Base-by-base conservation (phyloP, 2,113 vertebrate genomes). In the Campylorhamphus procurvoides region DNA sequence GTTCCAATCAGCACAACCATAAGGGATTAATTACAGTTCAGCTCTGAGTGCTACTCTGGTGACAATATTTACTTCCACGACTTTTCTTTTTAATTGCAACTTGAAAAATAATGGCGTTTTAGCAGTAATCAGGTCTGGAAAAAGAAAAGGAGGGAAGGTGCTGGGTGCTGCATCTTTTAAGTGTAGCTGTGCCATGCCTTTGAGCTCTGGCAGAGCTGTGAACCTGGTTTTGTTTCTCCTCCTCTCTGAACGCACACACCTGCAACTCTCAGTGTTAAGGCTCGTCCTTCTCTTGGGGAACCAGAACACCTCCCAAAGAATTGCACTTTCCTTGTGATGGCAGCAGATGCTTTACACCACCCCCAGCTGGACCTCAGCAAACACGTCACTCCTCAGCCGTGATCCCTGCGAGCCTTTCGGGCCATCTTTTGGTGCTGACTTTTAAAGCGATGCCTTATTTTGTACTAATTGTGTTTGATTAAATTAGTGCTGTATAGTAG, bases 371-470 rank as follows among this genome's bases (percentile, higher is more conserved):
- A 60, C 90, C 95, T 96, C 94, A 93, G 67, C 95, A 59, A 95
- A 40, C 89, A 56, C 47, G 10, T 25, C 89, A n/a, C 83, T 81
- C 89, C 96, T 91, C 82, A 3, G 13, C 63, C 75, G 56, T 35
- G 53, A 14, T 40, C 62, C 11, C 90, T 97, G 96, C 85, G 69
- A 95, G 95, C 97, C 97, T 97, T 81, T 87, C 91, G 97, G 96
- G 97, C 97, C 97, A 58, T 97, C 96, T 97, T 97, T 90, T 97
- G 98, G 99, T 99, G 99, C 99, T 99, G 98, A 98, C 98, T 97
- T 98, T 96, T 92, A 97, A 98, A 98, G 90, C 71, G 97, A 99
- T 99, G 99, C 99, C 99, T 99, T 99, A 99, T 98, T 98, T 98
- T 98, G 81, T 98, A 98, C 96, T 87, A 94, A 97, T 97, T 91